Base-by-base conservation (phyloP, 2,797 vertebrate genomes). In the Acanthornis magna region DNA sequence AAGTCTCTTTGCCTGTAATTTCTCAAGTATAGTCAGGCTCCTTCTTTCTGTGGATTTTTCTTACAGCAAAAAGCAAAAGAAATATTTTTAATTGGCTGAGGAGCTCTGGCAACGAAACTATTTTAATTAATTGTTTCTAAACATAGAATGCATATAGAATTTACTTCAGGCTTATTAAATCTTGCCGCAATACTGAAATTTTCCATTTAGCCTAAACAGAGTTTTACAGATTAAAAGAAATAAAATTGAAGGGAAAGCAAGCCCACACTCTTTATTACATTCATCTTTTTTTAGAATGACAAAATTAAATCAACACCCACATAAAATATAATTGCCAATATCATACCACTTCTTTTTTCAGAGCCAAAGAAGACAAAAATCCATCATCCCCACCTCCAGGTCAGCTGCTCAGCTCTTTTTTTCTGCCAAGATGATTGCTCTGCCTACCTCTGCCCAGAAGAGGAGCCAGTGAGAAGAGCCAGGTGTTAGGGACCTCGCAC, bases 61-160 rank as follows among this genome's bases (percentile, higher is more conserved):
- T 88, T 88, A 81, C 27, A 84, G 67, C 63, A 85, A 87, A 0
- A 25, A 74, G 51, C 1, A 2, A 88, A 89, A 92, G 29, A 90
- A 84, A 27, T 63, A 70, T 43, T 89, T 93, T 88, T 92, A 89
- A 96, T 73, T 87, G 89, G 53, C 42, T 91, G 73, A 84, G 57
- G 34, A 86, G 45, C 82, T 88, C 70, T 63, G 29, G 43, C 58
- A 91, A 57, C 0, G 0, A 84, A 96, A 93, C 51, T 76, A 91
- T 76, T 88, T 91, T 93, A 94, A 96, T 95, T 91, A 94, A 80
- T 91, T 87, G 29, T 84, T 96, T 93, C 94, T 96, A 95, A 95
- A 85, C 85, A 85, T 82, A 91, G 76, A 62, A 75, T 72, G 66
- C 53, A 62, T 61, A 54, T 11, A 93, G 78, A 91, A 89, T 89